These are phyloP conservation scores for Columba livia DNA, from an alignment of 2,113 vertebrate genomes.

Conservation along the genomic window DNA sequence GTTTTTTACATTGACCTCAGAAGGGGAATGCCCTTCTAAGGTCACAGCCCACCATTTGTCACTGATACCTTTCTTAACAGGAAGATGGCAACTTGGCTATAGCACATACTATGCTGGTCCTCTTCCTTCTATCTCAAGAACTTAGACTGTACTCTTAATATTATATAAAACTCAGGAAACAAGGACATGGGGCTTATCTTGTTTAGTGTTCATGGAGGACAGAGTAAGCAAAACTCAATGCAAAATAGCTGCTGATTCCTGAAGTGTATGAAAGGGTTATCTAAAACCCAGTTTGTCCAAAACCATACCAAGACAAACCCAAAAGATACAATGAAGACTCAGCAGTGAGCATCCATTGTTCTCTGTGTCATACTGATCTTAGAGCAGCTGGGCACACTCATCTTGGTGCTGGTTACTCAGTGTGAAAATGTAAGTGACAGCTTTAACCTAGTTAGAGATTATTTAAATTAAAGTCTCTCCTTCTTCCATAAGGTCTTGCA, in stretches of 20 bases:
- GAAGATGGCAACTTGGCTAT: not conserved
- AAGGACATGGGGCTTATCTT: not conserved
- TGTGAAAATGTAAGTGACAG: not conserved
- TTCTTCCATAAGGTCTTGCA: not conserved
- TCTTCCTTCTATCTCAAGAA: not conserved
- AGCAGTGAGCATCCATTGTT: not conserved
- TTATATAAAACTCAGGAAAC: not conserved
- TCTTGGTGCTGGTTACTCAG: not conserved
- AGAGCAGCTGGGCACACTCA: not conserved
- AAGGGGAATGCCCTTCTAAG: not conserved
- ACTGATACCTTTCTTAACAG: not conserved
- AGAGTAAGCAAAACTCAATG: fast-evolving
- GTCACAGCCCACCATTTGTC: not conserved
- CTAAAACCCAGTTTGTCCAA: not conserved
- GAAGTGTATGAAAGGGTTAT: not conserved
- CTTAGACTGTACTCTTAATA: not conserved
- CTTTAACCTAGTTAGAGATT: not conserved
- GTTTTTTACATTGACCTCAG: not conserved
- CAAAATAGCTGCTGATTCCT: not conserved
- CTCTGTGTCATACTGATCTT: not conserved
- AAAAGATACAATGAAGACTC: not conserved
- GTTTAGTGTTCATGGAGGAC: not conserved
- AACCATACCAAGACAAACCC: not conserved
- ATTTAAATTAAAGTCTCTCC: not conserved
- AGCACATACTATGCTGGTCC: not conserved